Percentiles rank a stretch among this genome's conserved stretches.
phyloP scores from a whole-genome alignment of 2,888 invertebrate genomes.

The Lasioglossum calceatum region DNA sequence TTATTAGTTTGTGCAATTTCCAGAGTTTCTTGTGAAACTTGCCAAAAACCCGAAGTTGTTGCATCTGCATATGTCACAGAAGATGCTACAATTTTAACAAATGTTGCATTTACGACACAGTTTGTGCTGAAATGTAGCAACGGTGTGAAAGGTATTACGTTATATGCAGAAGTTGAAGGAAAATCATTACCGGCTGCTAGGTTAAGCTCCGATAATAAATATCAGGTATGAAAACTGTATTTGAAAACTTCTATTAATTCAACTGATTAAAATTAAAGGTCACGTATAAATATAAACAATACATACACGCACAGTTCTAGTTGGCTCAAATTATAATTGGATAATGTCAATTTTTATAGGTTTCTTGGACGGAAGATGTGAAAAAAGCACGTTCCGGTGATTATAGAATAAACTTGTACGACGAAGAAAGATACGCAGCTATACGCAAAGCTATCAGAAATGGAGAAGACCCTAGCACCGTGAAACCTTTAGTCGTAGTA shows the following conservation, averaged over 20 bases:
- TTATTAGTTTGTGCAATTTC: conserved; percentile 45
- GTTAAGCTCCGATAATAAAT: conserved; percentile 90
- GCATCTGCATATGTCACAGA: conserved; percentile 95
- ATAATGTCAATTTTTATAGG: conserved; percentile 85
- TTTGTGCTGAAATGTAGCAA: conserved; percentile 93
- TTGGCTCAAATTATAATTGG: not conserved
- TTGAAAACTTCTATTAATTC: not conserved
- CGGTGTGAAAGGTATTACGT: conserved; percentile 88
- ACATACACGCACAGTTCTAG: not conserved
- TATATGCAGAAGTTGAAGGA: conserved; percentile 96
- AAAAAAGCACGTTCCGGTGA: conserved; percentile 93
- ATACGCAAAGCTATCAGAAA: conserved; percentile 92
- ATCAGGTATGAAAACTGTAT: conserved; percentile 88
- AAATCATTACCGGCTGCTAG: conserved; percentile 93
- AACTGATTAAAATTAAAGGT: not conserved
- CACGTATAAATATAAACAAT: not conserved
- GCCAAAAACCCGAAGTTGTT: conserved; percentile 88
- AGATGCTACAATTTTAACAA: conserved; percentile 96
- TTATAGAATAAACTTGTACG: conserved; percentile 92
- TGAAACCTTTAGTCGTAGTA: conserved; percentile 90
- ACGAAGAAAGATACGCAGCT: conserved; percentile 96
- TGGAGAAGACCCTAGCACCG: conserved; percentile 88
- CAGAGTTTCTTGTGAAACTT: conserved; percentile 80
- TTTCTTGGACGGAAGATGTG: conserved; percentile 97
- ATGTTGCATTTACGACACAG: conserved; percentile 96